A percentile compares a stretch with the other conserved stretches of the same genome.
These are phyloP conservation scores for Proteles cristata DNA, from an alignment of 2,113 vertebrate genomes.

Conservation along the genomic window DNA sequence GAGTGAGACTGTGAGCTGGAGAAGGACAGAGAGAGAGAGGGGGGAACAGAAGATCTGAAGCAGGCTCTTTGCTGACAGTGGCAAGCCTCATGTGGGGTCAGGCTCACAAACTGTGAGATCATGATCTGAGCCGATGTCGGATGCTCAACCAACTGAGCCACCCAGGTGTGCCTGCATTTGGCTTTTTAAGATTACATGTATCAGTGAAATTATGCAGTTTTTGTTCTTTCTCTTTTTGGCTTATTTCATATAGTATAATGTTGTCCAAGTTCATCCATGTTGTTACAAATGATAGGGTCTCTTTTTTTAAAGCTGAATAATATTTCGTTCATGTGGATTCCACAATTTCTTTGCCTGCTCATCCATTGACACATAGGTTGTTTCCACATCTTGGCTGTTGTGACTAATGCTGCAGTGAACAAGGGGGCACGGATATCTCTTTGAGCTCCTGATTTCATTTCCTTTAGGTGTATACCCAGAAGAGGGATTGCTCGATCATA, in stretches of 20 bases:
- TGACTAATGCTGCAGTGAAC: not conserved
- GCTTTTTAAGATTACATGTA: not conserved
- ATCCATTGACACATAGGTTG: not conserved
- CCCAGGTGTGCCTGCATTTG: too few species aligned
- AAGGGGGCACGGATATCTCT: not conserved
- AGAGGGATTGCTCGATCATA: not conserved
- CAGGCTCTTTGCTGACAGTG: too few species aligned
- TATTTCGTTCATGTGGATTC: not conserved
- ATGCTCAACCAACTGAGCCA: too few species aligned
- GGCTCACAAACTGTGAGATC: too few species aligned
- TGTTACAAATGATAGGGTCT: not conserved
- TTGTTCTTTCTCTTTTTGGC: not conserved
- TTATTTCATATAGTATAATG: not conserved
- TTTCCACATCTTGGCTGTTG: not conserved
- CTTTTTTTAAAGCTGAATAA: not conserved
- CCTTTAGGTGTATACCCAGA: not conserved
- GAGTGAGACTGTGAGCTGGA: too few species aligned
- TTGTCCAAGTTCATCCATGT: not conserved
- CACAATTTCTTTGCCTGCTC: not conserved
- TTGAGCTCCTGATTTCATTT: not conserved
- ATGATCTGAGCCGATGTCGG: too few species aligned
- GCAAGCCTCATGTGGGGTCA: too few species aligned
- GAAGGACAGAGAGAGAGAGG: too few species aligned
- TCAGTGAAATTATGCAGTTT: not conserved
- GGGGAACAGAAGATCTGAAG: too few species aligned